Percentiles rank a stretch among this genome's conserved stretches.
phyloP scores from a whole-genome alignment of 1,140 invertebrate genomes.

The Drosophila guanche region DNA sequence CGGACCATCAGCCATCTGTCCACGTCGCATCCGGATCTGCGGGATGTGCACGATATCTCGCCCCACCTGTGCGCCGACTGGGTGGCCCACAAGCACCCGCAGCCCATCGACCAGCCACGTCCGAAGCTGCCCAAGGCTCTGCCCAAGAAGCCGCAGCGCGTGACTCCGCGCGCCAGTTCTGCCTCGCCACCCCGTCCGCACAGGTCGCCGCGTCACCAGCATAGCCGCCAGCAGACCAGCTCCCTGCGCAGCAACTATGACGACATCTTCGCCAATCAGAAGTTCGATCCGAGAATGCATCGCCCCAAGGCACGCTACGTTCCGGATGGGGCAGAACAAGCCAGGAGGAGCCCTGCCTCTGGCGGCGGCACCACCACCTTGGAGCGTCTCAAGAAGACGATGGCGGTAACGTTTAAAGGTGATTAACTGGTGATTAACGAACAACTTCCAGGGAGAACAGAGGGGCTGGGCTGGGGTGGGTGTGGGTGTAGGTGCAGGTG shows the following conservation, averaged over 20 bases:
- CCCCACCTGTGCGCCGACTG: constrained; percentile 90
- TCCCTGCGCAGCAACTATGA: constrained; percentile 81
- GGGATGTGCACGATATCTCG: constrained; percentile 89
- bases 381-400: constrained; percentile 54
- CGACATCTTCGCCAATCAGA: constrained; percentile 87
- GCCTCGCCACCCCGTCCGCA: constrained; percentile 58
- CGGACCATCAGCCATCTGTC: constrained; percentile 85
- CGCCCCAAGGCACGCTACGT: constrained; percentile 90
- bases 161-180: constrained; percentile 56
- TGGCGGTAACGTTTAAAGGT: constrained; percentile 82
- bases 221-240: constrained; percentile 31
- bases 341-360: constrained; percentile 11
- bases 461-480: constrained; percentile 11
- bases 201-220: constrained; percentile 67
- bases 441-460: constrained; percentile 28
- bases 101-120: constrained; percentile 68
- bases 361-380: constrained; percentile 27
- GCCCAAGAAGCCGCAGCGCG: constrained; percentile 48
- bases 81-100: constrained; percentile 90
- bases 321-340: constrained; percentile 83
- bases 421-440: constrained; percentile 18
- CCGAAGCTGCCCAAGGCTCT: constrained; percentile 31
- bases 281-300: constrained; percentile 90
- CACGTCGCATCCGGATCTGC: constrained; percentile 91
- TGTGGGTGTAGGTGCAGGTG: constrained; percentile 2